Evolutionary conservation across 2,888 invertebrate genomes (phyloP), one percentile per base, ranked within the genome.

Genomic region (Diploptera punctata): DNA sequence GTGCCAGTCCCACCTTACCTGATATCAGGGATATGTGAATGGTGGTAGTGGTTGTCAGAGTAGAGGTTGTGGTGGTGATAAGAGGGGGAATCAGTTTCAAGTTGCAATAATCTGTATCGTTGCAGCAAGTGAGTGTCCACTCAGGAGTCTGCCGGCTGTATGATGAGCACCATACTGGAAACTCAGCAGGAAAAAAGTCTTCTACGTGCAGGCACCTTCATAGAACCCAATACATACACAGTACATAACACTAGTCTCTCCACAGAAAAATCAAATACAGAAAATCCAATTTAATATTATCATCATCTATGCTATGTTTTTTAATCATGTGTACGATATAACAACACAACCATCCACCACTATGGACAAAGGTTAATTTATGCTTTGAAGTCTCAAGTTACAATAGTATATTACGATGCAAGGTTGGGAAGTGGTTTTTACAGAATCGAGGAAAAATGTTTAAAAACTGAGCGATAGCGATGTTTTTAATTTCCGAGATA

Each of bases 171-270:
- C 80, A 81, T 77, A 80, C 80, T 62, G 89, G 86, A 78, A 84
- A 82, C 82, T 88, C 90, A 78, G 89, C 89, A 78, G 90, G 90
- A 80, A 89, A 87, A 86, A 85, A 85, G 73, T 83, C 78, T 75
- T 79, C 78, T 82, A 82, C 83, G 78, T 84, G 79, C 79, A 86
- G 81, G 81, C 88, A 88, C 82, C 87, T 87, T 81, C 61, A 73
- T 60, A 69, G 54, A 70, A 61, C 31, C 49, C 62, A 62, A 44
- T 72, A 84, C 87, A 88, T 90, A 95, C 95, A 29, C 13, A 57
- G 13, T 10, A 52, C 52, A 52, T 24, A 13, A n/a, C 19, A 52
- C 52, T 52, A 24, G 21, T 52, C 9, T 21, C 52, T n/a, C n/a
- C n/a, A n/a, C n/a, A n/a, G n/a, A n/a, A n/a, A n/a, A n/a, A n/a